phyloP scores from a whole-genome alignment of 2,888 invertebrate genomes.

The Lasioglossum marginatum region DNA sequence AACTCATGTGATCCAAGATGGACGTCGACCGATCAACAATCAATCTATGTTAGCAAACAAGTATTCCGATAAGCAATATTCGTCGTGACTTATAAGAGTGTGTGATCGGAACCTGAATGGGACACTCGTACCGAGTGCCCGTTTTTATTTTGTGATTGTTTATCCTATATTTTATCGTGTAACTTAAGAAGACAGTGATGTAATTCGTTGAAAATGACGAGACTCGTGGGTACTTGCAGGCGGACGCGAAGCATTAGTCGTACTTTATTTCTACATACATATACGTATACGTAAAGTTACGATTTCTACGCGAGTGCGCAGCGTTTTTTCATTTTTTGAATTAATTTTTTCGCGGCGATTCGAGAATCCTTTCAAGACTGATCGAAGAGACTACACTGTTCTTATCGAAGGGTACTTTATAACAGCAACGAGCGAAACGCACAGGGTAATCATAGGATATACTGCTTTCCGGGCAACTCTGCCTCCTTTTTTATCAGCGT shows the following conservation, averaged over 20 bases:
- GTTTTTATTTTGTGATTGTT: conserved; percentile 48
- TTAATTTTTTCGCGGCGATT: conserved; percentile 20
- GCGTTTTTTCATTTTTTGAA: conserved; percentile 29
- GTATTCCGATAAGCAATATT: conserved; percentile 17
- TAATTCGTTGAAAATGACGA: conserved; percentile 4
- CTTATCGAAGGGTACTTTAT: conserved; percentile 49
- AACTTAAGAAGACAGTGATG: conserved; percentile 21
- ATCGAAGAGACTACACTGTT: conserved; percentile 34
- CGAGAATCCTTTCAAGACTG: conserved; percentile 55
- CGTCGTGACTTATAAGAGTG: conserved; percentile 19
- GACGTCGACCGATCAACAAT: background rate
- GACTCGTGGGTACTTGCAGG: conserved; percentile 3
- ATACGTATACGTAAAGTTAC: conserved; percentile 14
- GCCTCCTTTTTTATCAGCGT: conserved; percentile 43
- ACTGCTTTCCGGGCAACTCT: conserved; percentile 45
- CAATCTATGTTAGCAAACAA: background rate
- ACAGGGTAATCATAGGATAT: conserved; percentile 59
- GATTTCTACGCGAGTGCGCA: conserved; percentile 23
- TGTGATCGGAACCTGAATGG: conserved; percentile 29
- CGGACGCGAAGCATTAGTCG: conserved; percentile 39
- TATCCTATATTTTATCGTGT: conserved; percentile 16
- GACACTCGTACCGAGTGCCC: conserved; percentile 45
- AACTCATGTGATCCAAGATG: background rate
- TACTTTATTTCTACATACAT: conserved; percentile 45
- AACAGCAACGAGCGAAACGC: conserved; percentile 38